Evolutionary conservation across 2,113 vertebrate species (phyloP).

Genomic region (Tachuris rubrigastra): DNA sequence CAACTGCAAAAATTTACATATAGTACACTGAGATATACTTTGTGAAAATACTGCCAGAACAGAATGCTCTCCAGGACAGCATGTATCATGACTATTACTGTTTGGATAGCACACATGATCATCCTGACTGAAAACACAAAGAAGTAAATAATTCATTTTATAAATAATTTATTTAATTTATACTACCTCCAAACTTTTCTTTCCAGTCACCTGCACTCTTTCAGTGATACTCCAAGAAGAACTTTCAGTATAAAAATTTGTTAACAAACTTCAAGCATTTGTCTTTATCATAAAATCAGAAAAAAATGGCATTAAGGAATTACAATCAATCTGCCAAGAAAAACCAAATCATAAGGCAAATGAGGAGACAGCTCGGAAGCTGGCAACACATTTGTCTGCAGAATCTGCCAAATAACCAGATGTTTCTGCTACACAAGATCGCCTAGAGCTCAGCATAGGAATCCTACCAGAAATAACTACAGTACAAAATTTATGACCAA

Average conservation of each 20-base stretch:
- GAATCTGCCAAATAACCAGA: conserved; percentile 44
- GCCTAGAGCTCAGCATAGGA: conserved; percentile 23
- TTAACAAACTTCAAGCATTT: background rate
- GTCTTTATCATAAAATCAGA: background rate
- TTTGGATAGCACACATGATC: background rate
- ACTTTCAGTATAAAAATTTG: background rate
- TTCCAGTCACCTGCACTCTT: background rate
- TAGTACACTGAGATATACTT: background rate
- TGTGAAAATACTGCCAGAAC: background rate
- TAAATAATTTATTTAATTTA: background rate
- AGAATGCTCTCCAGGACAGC: background rate
- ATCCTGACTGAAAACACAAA: background rate
- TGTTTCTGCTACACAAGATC: background rate
- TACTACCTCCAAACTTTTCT: background rate
- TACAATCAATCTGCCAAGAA: background rate
- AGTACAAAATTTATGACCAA: background rate
- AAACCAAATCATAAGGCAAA: conserved; percentile 17
- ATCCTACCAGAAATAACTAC: background rate
- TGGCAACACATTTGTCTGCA: conserved; percentile 46
- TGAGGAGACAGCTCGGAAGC: conserved; percentile 13
- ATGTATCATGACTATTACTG: background rate
- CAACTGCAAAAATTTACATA: background rate
- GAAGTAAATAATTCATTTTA: background rate
- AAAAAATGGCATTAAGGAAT: conserved; percentile 2
- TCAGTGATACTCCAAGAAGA: background rate